Evolutionary conservation across 2,888 invertebrate genomes (phyloP).

Genomic region (Rhogogaster chlorosoma): DNA sequence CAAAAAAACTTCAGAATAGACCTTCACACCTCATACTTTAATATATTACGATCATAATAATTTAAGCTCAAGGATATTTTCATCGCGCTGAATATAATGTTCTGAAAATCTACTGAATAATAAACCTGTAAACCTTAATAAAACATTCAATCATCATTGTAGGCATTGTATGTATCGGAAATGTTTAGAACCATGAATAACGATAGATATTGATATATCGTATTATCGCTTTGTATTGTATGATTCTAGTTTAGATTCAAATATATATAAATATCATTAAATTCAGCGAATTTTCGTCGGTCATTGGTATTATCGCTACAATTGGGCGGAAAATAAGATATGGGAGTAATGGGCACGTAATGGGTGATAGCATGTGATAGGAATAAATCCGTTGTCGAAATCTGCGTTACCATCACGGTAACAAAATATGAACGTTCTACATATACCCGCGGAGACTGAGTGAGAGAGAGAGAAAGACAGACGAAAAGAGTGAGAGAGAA

Average conservation of each 20-base stretch:
- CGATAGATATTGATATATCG: not conserved
- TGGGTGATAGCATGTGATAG: too few relatives aligned
- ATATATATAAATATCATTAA: too few relatives aligned
- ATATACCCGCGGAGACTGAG: not conserved
- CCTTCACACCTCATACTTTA: not conserved
- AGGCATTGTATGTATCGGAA: not conserved
- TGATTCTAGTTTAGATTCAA: not conserved
- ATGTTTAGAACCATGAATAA: not conserved
- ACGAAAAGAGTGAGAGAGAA: conserved; percentile 18
- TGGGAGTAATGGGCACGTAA: not conserved
- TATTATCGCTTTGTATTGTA: not conserved
- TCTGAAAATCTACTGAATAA: not conserved
- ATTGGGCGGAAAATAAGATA: not conserved
- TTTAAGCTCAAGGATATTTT: not conserved
- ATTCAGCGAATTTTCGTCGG: not conserved
- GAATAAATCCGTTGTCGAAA: not conserved
- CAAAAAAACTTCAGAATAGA: not conserved
- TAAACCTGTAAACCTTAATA: not conserved
- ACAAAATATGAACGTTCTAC: not conserved
- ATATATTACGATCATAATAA: not conserved
- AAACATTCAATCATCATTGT: not conserved
- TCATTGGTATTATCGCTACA: not conserved
- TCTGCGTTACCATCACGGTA: not conserved
- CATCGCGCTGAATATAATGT: not conserved
- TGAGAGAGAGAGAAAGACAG: conserved; percentile 35